These are phyloP conservation scores for Triplophysa tibetana DNA, from an alignment of 2,113 vertebrate genomes.

Conservation along the genomic window DNA sequence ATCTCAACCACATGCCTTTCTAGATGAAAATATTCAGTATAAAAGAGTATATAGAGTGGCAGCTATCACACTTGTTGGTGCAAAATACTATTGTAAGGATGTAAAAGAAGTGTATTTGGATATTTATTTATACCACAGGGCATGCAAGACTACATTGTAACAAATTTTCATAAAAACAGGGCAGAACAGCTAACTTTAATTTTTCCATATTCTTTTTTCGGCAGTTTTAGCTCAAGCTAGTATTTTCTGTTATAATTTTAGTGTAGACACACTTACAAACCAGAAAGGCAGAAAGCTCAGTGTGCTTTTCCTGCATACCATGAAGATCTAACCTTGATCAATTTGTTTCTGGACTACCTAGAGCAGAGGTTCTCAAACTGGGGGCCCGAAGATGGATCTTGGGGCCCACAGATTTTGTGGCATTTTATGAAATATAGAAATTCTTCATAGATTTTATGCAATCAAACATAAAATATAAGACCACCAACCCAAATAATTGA, in stretches of 20 bases:
- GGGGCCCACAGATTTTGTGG: too few relatives aligned
- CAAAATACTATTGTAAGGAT: neutral
- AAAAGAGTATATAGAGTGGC: neutral
- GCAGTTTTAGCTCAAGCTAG: too few relatives aligned
- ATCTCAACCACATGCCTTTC: neutral
- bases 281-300: neutral
- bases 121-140: neutral
- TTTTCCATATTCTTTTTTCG: too few relatives aligned
- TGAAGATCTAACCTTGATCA: conserved; percentile 4
- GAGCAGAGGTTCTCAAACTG: too few relatives aligned
- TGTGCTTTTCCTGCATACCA: neutral
- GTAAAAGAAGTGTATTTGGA: too few relatives aligned
- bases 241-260: too few relatives aligned
- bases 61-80: neutral
- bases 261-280: neutral
- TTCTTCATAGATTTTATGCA: too few relatives aligned
- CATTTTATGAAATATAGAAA: too few relatives aligned
- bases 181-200: too few relatives aligned
- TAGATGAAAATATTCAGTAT: conserved; percentile 4
- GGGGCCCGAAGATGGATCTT: too few relatives aligned
- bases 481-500: too few relatives aligned
- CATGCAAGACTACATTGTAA: neutral
- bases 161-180: neutral
- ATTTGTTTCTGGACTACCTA: neutral
- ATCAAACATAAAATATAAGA: too few relatives aligned